Base-by-base conservation (phyloP, 2,888 invertebrate genomes). In the Patella ulyssiponensis region DNA sequence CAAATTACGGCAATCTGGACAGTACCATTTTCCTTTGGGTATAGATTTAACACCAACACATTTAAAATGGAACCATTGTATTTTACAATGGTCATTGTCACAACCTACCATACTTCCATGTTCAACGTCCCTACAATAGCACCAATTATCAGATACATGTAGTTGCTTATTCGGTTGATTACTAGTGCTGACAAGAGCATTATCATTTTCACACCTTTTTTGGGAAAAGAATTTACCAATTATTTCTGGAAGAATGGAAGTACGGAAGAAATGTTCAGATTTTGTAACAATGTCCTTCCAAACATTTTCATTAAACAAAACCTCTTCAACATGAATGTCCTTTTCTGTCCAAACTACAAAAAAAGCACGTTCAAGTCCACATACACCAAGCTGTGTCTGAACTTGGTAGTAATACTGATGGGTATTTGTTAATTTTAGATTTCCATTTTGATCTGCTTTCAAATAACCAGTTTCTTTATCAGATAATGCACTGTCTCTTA, bases 61-160 rank as follows among this genome's bases (percentile, higher is more conserved):
- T 54, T 74, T 52, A 64, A 78, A 81, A 77, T 84, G 84, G 77
- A 82, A 82, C 82, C 81, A 82, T 72, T 79, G 74, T n/a, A 82
- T 81, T 17, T 76, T 51, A 78, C 84, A 84, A 58, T 81, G 75
- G 74, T 79, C 79, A 81, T 81, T 81, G 74, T 82, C 81, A 77
- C 84, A 84, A n/a, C 73, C 20, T 33, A 84, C 78, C 82, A 84
- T 82, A 53, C 73, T 69, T 23, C 80, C 81, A 23, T n/a, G 73
- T 74, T 77, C 77, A 20, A 58, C 72, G 53, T 79, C 71, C 23
- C 77, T 75, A 79, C 80, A 80, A 52, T 79, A 77, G 58, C 80
- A 80, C 74, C 77, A 80, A 5, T 14, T 15, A 33, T 33, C 33
- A 33, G 33, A 33, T 27, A 27, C 27, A 27, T 27, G 27, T 33